phyloP scores from a whole-genome alignment of 2,113 vertebrate species.

The Melospiza melodia region DNA sequence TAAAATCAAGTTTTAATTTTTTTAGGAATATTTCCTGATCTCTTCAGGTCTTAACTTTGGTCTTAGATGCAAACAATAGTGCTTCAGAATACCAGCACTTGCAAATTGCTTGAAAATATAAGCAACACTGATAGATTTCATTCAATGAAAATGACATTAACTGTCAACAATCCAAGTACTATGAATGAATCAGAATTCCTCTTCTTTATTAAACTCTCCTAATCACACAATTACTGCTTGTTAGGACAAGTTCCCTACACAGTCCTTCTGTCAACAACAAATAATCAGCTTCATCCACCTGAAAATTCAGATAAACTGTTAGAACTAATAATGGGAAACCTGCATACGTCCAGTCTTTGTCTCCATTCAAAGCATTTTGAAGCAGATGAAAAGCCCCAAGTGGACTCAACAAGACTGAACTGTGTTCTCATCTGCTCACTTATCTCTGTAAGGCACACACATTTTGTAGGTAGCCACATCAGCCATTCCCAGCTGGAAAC shows the following conservation, averaged over 20 bases:
- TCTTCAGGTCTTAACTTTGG: background rate
- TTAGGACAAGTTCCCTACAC: constrained; percentile 60
- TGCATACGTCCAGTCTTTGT: constrained; percentile 50
- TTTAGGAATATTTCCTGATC: background rate
- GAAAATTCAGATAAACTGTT: constrained; percentile 38
- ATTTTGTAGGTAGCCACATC: background rate
- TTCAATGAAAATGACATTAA: constrained; percentile 65
- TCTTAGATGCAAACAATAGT: constrained; percentile 19
- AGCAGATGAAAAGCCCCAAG: background rate
- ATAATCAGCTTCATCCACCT: constrained; percentile 72
- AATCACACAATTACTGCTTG: constrained; percentile 73
- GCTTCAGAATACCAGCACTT: constrained; percentile 30
- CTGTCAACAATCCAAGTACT: constrained; percentile 66
- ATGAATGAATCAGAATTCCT: constrained; percentile 60
- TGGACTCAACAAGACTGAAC: background rate
- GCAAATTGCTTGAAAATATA: constrained; percentile 51
- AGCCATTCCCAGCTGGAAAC: background rate
- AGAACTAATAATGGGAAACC: background rate
- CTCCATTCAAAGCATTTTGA: background rate
- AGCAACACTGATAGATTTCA: constrained; percentile 53
- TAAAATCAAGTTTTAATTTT: background rate
- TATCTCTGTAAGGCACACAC: background rate
- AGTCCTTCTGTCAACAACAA: constrained; percentile 70
- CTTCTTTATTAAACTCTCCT: constrained; percentile 61
- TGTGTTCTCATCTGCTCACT: background rate